These are phyloP conservation scores for Planococcus citri DNA, from an alignment of 1,140 invertebrate species.

Conservation along the genomic window DNA sequence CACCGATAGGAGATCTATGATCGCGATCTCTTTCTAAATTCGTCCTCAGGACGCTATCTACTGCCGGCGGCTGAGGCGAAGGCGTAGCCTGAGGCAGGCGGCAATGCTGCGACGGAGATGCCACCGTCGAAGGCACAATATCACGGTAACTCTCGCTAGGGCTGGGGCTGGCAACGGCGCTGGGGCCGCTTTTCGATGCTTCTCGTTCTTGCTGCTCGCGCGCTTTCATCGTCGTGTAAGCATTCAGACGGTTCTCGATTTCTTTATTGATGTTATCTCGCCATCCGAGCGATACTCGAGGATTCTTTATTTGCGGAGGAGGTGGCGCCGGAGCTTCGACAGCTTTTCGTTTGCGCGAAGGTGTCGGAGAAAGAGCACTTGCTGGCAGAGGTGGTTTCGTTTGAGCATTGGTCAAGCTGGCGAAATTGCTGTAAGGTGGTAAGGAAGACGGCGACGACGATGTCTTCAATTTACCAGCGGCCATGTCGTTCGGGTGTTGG, in stretches of 20 bases:
- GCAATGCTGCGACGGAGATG: no score
- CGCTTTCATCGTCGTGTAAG: background rate
- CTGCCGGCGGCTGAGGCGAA: background rate
- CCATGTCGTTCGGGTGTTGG: constrained; percentile 24
- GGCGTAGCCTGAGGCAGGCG: no score
- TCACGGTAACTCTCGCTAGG: background rate
- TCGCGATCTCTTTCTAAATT: background rate
- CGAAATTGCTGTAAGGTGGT: background rate
- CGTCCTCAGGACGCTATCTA: background rate
- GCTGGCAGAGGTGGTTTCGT: no score
- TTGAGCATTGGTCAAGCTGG: background rate
- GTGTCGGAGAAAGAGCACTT: no score
- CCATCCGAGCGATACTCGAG: background rate
- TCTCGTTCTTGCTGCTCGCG: background rate
- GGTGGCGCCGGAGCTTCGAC: background rate
- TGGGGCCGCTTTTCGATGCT: background rate
- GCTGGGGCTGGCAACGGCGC: no score
- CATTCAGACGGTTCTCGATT: background rate
- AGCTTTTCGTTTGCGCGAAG: background rate
- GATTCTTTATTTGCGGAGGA: background rate
- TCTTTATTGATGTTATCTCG: constrained; percentile 12
- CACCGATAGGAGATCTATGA: no score
- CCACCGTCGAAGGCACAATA: background rate
- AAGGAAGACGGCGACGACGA: background rate
- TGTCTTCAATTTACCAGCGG: constrained; percentile 23